Evolutionary conservation across 2,797 vertebrate genomes (phyloP).

Genomic region (Danio choprae): DNA sequence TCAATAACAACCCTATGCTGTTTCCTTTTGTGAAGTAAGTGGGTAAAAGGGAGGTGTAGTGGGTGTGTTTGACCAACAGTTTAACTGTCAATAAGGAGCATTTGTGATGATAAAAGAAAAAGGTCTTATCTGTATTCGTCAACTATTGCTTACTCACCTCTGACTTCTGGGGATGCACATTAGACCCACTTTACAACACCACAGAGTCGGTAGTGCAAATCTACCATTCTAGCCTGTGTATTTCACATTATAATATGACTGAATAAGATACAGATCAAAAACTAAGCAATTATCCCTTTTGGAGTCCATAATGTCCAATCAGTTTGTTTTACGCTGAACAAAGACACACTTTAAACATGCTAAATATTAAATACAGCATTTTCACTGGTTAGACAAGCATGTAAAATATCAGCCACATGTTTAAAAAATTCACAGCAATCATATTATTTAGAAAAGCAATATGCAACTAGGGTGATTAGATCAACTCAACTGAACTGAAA

Average conservation of each 20-base stretch:
- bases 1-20: neutral
- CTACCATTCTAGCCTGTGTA: neutral
- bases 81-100: conserved; percentile 32
- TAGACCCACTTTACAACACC: neutral
- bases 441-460: neutral
- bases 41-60: neutral
- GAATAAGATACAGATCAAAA: neutral
- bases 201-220: neutral
- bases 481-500: neutral
- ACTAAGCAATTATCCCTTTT: neutral
- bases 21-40: neutral
- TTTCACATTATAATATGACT: neutral
- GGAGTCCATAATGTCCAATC: neutral
- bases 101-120: conserved; percentile 18
- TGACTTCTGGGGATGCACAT: neutral
- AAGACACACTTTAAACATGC: neutral
- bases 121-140: conserved; percentile 6
- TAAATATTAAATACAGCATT: neutral
- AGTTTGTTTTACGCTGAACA: neutral
- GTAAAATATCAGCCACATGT: neutral
- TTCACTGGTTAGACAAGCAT: too few relatives aligned
- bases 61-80: conserved; percentile 29
- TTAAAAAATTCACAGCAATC: neutral
- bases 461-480: neutral
- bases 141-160: conserved; percentile 5